Percentiles rank a stretch among this genome's conserved stretches.
Evolutionary conservation across 2,888 invertebrate genomes (phyloP).

Genomic region (Drosophila acutilabella): DNA sequence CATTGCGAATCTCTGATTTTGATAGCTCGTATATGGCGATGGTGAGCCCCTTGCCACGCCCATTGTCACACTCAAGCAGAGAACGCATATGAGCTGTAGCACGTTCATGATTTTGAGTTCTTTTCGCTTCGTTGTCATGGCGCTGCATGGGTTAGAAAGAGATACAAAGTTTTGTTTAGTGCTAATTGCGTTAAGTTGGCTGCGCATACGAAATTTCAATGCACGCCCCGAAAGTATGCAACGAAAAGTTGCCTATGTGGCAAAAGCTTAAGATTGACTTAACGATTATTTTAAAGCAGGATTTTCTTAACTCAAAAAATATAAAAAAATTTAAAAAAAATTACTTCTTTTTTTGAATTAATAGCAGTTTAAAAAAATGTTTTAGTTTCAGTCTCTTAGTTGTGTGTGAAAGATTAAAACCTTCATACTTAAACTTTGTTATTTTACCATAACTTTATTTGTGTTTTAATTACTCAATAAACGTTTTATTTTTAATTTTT

Average conservation of each 20-base stretch:
- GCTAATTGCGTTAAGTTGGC: conserved; percentile 3
- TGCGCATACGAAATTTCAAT: neutral
- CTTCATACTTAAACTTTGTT: too few relatives aligned
- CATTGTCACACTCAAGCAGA: conserved; percentile 10
- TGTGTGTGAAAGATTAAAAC: too few relatives aligned
- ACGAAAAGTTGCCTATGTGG: neutral
- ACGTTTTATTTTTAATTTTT: too few relatives aligned
- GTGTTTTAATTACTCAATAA: too few relatives aligned
- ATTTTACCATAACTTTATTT: too few relatives aligned
- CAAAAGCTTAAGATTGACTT: neutral
- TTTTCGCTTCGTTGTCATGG: conserved; percentile 48
- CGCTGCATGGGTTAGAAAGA: neutral
- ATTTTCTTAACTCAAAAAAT: too few relatives aligned
- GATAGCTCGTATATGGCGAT: conserved; percentile 79
- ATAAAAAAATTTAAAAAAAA: too few relatives aligned
- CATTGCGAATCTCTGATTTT: conserved; percentile 93
- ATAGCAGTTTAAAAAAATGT: too few relatives aligned
- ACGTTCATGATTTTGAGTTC: neutral
- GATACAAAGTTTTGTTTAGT: neutral
- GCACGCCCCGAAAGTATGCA: conserved; percentile 34
- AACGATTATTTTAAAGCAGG: too few relatives aligned
- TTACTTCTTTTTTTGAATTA: too few relatives aligned
- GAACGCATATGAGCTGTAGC: neutral
- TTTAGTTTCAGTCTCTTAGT: too few relatives aligned
- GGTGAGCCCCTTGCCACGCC: conserved; percentile 47